Percentiles rank a stretch among this genome's conserved stretches.
phyloP scores from a whole-genome alignment of 2,888 invertebrate genomes.

The Cheilosia soror region DNA sequence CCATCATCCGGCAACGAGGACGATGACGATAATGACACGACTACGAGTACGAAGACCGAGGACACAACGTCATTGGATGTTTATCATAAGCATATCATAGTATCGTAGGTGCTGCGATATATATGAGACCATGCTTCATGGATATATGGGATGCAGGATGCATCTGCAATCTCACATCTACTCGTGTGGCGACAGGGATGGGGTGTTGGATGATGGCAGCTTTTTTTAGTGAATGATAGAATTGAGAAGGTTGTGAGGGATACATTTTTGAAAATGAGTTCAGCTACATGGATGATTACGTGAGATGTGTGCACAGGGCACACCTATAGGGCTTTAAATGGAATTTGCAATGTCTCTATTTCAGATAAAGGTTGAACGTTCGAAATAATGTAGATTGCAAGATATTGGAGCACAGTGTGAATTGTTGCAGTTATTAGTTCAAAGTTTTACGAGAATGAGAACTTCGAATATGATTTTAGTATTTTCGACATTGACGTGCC shows the following conservation, averaged over 20 bases:
- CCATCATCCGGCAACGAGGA: slow-evolving; percentile 32
- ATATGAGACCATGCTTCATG: not conserved
- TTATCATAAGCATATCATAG: slow-evolving; percentile 36
- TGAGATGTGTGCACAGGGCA: not conserved
- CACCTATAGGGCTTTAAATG: slow-evolving; percentile 11
- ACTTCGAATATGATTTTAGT: no score
- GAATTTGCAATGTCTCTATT: slow-evolving; percentile 16
- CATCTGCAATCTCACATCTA: not conserved
- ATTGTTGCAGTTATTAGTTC: no score
- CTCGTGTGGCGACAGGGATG: no score
- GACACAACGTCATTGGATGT: slow-evolving; percentile 34
- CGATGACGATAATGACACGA: slow-evolving; percentile 21
- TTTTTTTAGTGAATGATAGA: slow-evolving; percentile 24
- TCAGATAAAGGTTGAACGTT: not conserved
- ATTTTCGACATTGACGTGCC: no score
- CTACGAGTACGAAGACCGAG: slow-evolving; percentile 14
- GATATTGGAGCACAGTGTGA: not conserved
- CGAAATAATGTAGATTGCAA: slow-evolving; percentile 4
- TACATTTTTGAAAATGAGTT: slow-evolving; percentile 39
- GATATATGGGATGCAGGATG: not conserved
- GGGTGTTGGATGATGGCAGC: not conserved
- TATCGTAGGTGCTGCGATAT: slow-evolving; percentile 16
- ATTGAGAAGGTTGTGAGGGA: slow-evolving; percentile 24
- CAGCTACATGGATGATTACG: slow-evolving; percentile 27
- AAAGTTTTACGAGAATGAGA: no score